Conservation (phyloP, 2,888 invertebrate species). For the Megamerina dolium region DNA sequence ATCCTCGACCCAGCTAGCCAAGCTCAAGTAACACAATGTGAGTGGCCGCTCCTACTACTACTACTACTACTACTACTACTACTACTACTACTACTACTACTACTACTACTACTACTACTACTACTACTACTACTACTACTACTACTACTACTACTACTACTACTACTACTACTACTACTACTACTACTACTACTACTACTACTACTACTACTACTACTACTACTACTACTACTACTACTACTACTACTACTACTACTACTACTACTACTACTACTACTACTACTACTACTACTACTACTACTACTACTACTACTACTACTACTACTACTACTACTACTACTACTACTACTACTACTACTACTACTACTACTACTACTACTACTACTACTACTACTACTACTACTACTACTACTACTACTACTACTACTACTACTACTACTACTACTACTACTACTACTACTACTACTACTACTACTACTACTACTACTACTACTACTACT, state of each 20-base stretch:
- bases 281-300: conserved; percentile 5
- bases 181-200: conserved; percentile 4
- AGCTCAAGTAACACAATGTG: no score
- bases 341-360: conserved; percentile 5
- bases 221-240: conserved; percentile 4
- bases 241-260: conserved; percentile 4
- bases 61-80: no score
- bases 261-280: conserved; percentile 3
- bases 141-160: conserved; percentile 3
- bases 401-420: conserved; percentile 5
- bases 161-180: conserved; percentile 5
- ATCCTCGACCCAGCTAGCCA: no score
- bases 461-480: conserved; percentile 2
- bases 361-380: conserved; percentile 4
- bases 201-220: conserved; percentile 4
- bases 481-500: conserved; percentile 1
- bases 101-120: conserved; percentile 4
- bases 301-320: conserved; percentile 3
- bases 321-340: conserved; percentile 3
- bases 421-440: conserved; percentile 3
- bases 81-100: conserved; percentile 3
- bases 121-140: conserved; percentile 3
- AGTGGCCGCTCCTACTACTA: no score
- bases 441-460: conserved; percentile 2
- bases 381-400: conserved; percentile 4